These are phyloP conservation scores for Stenodera caucasica DNA, from an alignment of 2,888 invertebrate genomes.

Conservation along the genomic window DNA sequence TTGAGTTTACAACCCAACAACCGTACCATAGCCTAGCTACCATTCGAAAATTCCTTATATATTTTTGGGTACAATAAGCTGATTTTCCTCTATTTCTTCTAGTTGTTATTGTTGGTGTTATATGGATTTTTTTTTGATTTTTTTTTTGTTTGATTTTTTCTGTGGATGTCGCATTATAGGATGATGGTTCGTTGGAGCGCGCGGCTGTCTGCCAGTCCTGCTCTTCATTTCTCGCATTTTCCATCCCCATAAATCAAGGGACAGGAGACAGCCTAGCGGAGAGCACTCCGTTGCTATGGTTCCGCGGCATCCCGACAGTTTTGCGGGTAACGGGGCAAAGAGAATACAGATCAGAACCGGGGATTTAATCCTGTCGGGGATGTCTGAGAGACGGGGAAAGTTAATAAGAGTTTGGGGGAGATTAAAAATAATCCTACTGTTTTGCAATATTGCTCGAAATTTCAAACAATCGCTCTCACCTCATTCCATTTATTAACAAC, in stretches of 20 bases:
- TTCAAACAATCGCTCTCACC: constrained; percentile 32
- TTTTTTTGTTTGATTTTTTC: constrained; percentile 33
- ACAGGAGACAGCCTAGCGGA: constrained; percentile 58
- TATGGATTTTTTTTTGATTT: constrained; percentile 25
- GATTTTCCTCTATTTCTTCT: constrained; percentile 12
- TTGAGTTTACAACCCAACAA: constrained; percentile 19
- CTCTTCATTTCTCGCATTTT: constrained; percentile 60
- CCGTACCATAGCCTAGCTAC: no score
- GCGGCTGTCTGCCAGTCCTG: constrained; percentile 54
- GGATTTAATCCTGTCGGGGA: constrained; percentile 57
- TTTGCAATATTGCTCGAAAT: constrained; percentile 57
- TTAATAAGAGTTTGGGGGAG: constrained; percentile 58
- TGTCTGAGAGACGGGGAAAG: constrained; percentile 54
- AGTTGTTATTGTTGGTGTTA: not conserved
- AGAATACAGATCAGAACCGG: constrained; percentile 52
- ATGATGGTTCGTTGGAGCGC: constrained; percentile 39
- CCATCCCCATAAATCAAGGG: constrained; percentile 59
- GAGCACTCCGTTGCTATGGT: constrained; percentile 58
- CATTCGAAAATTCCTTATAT: constrained; percentile 12
- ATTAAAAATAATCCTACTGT: constrained; percentile 58
- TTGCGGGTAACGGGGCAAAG: constrained; percentile 38
- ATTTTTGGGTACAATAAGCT: constrained; percentile 14
- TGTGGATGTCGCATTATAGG: constrained; percentile 4
- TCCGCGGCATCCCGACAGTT: constrained; percentile 59
- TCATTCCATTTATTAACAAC: no score